Percentiles rank a stretch among this genome's conserved stretches.
Conservation (phyloP, 2,888 invertebrate species). For the Heliconius cydno region DNA sequence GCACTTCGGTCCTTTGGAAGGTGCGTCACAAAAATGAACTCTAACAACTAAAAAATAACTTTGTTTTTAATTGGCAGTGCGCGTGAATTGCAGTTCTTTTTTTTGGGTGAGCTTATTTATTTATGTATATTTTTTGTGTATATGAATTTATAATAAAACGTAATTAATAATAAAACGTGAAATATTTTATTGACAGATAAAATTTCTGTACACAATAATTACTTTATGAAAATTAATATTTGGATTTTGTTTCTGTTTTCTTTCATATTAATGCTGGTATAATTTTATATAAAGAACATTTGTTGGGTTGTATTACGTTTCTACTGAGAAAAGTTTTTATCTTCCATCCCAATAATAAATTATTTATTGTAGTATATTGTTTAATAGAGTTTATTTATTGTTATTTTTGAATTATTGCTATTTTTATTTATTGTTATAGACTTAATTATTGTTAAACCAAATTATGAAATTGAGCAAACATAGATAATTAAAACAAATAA, state of each 20-base stretch:
- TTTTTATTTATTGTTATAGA: neutral
- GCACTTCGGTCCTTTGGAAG: constrained; percentile 58
- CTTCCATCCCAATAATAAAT: too few relatives aligned
- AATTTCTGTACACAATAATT: neutral
- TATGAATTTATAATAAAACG: constrained; percentile 51
- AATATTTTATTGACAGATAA: neutral
- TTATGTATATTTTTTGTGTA: neutral
- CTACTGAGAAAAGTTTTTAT: too few relatives aligned
- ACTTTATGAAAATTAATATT: neutral
- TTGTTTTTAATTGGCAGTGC: constrained; percentile 70
- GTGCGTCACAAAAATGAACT: constrained; percentile 71
- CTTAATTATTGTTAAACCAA: neutral
- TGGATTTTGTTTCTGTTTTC: too few relatives aligned
- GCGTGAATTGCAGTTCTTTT: constrained; percentile 52
- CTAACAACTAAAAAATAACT: constrained; percentile 69
- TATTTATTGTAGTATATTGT: too few relatives aligned
- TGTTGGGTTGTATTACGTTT: too few relatives aligned
- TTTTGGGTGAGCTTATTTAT: constrained; percentile 60
- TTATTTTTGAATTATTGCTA: too few relatives aligned
- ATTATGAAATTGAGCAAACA: neutral
- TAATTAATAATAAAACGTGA: neutral
- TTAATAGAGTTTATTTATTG: too few relatives aligned
- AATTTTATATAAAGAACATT: too few relatives aligned
- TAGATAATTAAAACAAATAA: neutral
- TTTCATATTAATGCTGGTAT: too few relatives aligned